Base-by-base conservation (phyloP, 2,797 vertebrate species). In the Hypotaenidia okinawae region DNA sequence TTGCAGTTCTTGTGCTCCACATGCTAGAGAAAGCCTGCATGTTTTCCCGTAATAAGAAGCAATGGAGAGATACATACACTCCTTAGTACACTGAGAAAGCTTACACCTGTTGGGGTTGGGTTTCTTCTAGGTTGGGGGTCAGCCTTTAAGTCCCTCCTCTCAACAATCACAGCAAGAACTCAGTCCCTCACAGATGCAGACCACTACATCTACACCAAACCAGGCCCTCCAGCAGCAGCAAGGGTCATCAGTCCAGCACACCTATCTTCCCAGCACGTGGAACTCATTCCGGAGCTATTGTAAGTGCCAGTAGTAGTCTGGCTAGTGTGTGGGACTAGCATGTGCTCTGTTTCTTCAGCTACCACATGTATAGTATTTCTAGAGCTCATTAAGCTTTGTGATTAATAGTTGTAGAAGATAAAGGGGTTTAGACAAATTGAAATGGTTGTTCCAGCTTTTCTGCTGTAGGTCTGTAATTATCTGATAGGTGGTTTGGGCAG, bases 191-290 rank as follows among this genome's bases (percentile, higher is more conserved):
- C 99, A 99, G 91, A 97, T 99, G 89, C 98, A 97, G 73, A 95
- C 98, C 13, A 97, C 97, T 25, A 96, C 99, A 10, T 96, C 99
- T 0, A 89, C 98, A 4, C 98, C 98, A 91, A 98, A 96, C 90
- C 98, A 98, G 96, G 94, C 96, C 66, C 97, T 99, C 41, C 99
- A 99, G 96, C 95, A 97, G 93, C 98, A 98, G 93, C 98, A 98
- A 94, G 98, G 98, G 18, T 95, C 98, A 55, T 96, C 99, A 0
- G 99, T 99, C 15, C 99, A 99, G 95, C 99, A 99, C 33, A 97
- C 99, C 0, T 99, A 99, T 94, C 98, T 99, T 47, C 98, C 99
- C 5, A 98, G 98, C 68, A 98, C 99, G 6, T 99, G 99, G 99
- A 99, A 99, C 95, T 99, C 98, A 11, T 98, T 99, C 96, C 96